phyloP scores from a whole-genome alignment of 2,797 vertebrate genomes.

The Lacerta bilineata region DNA sequence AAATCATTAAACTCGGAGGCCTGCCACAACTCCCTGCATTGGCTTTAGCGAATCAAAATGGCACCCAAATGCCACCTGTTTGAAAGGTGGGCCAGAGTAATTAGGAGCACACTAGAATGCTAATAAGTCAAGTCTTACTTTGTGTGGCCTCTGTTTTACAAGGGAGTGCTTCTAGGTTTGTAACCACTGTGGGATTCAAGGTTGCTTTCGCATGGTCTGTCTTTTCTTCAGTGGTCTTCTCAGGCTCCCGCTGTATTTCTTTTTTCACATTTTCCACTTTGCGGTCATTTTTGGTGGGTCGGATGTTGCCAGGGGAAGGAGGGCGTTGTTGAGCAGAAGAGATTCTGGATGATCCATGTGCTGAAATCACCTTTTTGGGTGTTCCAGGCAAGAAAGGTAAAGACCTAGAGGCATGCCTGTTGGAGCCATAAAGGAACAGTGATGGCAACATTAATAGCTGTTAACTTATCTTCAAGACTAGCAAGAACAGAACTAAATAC shows the following conservation, averaged over 20 bases:
- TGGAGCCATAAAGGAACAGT: conserved; percentile 37
- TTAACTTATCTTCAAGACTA: background rate
- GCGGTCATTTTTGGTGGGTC: conserved; percentile 82
- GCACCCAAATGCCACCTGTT: background rate
- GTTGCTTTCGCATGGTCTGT: conserved; percentile 58
- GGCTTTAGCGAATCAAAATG: background rate
- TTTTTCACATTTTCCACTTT: conserved; percentile 81
- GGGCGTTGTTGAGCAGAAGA: conserved; percentile 77
- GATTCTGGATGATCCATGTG: conserved; percentile 76
- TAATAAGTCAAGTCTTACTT: conserved; percentile 67
- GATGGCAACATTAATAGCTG: background rate
- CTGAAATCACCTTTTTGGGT: conserved; percentile 84
- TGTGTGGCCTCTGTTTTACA: conserved; percentile 56
- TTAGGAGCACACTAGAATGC: background rate
- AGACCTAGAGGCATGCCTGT: conserved; percentile 80
- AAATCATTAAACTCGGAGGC: background rate
- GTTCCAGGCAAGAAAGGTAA: conserved; percentile 79
- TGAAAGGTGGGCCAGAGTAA: background rate
- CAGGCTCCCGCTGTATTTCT: conserved; percentile 70
- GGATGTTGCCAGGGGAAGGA: conserved; percentile 90
- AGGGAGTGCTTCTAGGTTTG: conserved; percentile 51
- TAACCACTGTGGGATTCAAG: conserved; percentile 55
- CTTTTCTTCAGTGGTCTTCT: conserved; percentile 59
- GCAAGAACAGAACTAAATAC: background rate
- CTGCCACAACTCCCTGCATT: background rate